Conservation (phyloP, 2,797 vertebrate genomes). For the Buphagus erythrorhynchus region DNA sequence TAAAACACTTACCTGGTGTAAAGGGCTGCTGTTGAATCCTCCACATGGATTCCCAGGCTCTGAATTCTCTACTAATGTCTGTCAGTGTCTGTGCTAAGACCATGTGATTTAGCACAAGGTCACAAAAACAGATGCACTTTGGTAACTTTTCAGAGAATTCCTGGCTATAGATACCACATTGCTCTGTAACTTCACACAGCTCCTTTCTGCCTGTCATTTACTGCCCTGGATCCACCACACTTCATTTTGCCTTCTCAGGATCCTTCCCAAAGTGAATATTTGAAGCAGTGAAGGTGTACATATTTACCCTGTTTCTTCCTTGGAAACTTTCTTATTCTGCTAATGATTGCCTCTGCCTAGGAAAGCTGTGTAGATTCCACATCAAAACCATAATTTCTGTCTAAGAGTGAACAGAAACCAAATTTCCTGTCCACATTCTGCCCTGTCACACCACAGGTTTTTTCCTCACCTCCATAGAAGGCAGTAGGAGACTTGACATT, state of each 20-base stretch:
- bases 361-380: background rate
- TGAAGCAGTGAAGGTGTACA: background rate
- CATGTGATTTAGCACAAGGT: background rate
- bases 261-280: background rate
- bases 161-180: background rate
- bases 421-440: background rate
- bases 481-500: background rate
- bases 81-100: background rate
- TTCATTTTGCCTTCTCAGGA: background rate
- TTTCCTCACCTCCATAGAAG: background rate
- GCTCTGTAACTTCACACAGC: background rate
- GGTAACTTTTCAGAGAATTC: background rate
- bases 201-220: background rate
- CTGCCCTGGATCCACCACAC: background rate
- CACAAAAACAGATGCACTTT: background rate
- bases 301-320: background rate
- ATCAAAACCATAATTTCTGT: background rate
- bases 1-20: background rate
- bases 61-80: background rate
- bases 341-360: background rate
- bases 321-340: background rate
- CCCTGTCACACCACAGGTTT: background rate
- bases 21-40: background rate
- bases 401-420: background rate
- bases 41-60: background rate